Conservation (phyloP, 1,140 invertebrate genomes). For the Bactericera cockerelli region DNA sequence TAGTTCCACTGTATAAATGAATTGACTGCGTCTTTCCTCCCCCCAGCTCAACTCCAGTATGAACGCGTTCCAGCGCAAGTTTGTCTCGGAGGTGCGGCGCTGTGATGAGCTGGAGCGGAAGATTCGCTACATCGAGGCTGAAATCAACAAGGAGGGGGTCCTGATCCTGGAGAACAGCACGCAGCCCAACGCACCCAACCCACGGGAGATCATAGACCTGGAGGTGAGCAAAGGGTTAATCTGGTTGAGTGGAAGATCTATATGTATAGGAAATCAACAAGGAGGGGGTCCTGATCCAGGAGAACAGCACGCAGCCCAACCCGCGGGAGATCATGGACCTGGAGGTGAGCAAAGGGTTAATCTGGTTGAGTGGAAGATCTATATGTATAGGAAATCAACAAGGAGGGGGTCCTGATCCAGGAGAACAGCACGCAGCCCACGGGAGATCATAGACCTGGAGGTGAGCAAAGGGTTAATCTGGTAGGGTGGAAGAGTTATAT, state of each 20-base stretch:
- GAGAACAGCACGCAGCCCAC: slow-evolving; percentile 84
- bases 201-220: slow-evolving; percentile 89
- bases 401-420: slow-evolving; percentile 67
- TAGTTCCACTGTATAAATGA: no score
- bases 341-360: slow-evolving; percentile 66
- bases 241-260: no score
- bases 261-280: slow-evolving; percentile 94
- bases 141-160: slow-evolving; percentile 84
- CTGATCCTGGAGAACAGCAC: slow-evolving; percentile 68
- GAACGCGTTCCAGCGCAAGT: slow-evolving; percentile 79
- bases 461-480: no score
- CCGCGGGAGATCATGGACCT: slow-evolving; percentile 93
- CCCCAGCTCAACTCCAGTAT: slow-evolving; percentile 60
- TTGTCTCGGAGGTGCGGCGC: slow-evolving; percentile 76
- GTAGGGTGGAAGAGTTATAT: no score
- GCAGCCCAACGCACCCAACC: slow-evolving; percentile 78
- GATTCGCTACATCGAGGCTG: slow-evolving; percentile 83
- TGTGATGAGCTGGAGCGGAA: slow-evolving; percentile 90
- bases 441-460: slow-evolving; percentile 93
- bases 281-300: slow-evolving; percentile 65
- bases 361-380: no score
- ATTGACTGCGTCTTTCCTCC: no score
- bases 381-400: slow-evolving; percentile 92
- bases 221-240: no score
- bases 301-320: slow-evolving; percentile 67